phyloP scores from a whole-genome alignment of 2,113 vertebrate species.

The Centropus bengalensis region DNA sequence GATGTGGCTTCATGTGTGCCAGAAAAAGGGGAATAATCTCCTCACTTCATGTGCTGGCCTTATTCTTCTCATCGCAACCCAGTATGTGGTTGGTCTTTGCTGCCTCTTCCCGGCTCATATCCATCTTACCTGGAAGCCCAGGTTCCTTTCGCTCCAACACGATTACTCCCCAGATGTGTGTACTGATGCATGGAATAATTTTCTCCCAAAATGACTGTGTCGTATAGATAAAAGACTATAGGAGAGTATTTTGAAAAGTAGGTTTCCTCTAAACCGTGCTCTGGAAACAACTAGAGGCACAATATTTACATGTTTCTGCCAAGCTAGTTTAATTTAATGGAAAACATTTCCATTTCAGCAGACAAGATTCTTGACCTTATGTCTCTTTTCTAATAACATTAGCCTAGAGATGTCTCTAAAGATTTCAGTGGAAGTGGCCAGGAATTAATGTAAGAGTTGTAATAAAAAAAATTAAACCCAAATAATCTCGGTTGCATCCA shows the following conservation, averaged over 20 bases:
- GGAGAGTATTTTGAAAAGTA: neutral
- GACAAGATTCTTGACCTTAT: neutral
- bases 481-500: neutral
- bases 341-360: neutral
- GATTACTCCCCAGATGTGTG: neutral
- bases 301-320: neutral
- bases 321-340: neutral
- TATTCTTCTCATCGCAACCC: neutral
- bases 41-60: neutral
- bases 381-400: neutral
- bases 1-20: neutral
- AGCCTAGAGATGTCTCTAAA: neutral
- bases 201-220: neutral
- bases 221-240: neutral
- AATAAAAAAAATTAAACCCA: neutral
- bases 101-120: neutral
- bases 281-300: neutral
- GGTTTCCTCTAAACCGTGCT: neutral
- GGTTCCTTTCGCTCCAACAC: neutral
- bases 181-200: neutral
- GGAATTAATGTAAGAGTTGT: neutral
- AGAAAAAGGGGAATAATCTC: neutral
- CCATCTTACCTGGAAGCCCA: neutral
- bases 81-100: neutral
- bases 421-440: neutral